A percentile compares a stretch with the other conserved stretches of the same genome.
Conservation (phyloP, 2,113 vertebrate genomes). For the Sinocyclocheilus maitianheensis region DNA sequence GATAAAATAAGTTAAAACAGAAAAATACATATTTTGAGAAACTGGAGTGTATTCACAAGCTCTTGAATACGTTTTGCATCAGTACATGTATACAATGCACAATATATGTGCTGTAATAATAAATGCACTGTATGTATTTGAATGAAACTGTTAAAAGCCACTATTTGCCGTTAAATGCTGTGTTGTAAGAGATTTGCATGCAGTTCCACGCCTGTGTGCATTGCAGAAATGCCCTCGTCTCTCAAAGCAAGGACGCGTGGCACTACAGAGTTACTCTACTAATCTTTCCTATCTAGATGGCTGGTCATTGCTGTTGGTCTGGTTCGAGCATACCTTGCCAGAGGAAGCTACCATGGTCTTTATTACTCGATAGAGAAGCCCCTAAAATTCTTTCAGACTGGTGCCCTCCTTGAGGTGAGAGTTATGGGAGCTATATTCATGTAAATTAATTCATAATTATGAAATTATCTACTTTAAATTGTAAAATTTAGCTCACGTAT, state of each 20-base stretch:
- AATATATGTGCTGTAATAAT: background rate
- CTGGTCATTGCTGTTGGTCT: conserved; percentile 96
- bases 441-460: background rate
- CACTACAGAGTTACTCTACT: background rate
- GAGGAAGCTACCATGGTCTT: conserved; percentile 94
- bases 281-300: conserved; percentile 74
- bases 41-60: background rate
- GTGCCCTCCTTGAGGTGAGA: conserved; percentile 92
- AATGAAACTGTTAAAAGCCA: background rate
- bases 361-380: conserved; percentile 98
- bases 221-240: background rate
- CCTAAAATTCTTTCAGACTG: conserved; percentile 98
- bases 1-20: background rate
- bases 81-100: background rate
- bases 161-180: background rate
- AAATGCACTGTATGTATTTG: conserved; percentile 3
- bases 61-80: background rate
- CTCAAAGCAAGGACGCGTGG: background rate
- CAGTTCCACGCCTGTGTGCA: background rate
- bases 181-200: conserved; percentile 29
- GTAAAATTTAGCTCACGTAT: too few relatives aligned
- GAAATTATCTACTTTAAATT: too few relatives aligned
- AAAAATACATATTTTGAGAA: background rate
- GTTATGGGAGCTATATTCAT: background rate
- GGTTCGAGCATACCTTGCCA: conserved; percentile 90